phyloP scores from a whole-genome alignment of 2,113 vertebrate genomes.

The Labeo rohita region DNA sequence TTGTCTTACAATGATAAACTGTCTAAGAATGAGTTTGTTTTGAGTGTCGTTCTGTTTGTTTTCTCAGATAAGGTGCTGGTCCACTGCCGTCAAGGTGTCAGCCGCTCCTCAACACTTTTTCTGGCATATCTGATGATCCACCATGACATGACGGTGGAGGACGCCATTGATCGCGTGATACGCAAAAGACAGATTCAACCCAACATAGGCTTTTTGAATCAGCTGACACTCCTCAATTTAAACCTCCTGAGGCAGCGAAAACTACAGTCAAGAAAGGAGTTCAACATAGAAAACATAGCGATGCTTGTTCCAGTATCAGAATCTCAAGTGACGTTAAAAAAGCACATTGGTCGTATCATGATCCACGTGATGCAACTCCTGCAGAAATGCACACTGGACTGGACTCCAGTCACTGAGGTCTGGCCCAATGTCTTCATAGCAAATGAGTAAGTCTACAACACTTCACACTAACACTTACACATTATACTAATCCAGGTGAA shows the following conservation, averaged over 20 bases:
- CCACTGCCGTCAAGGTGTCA: no score
- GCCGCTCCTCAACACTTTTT: not conserved
- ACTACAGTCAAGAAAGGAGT: not conserved
- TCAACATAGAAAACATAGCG: not conserved
- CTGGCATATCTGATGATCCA: not conserved
- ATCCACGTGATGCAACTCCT: not conserved
- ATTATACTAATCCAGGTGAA: not conserved
- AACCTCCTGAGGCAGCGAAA: not conserved
- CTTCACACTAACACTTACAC: not conserved
- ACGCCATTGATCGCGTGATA: not conserved
- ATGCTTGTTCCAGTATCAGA: not conserved
- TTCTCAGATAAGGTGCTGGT: no score
- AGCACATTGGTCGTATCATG: not conserved
- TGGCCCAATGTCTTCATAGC: not conserved
- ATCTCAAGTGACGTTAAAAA: no score
- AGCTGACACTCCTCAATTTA: not conserved
- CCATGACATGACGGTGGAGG: not conserved
- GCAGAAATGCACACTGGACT: not conserved
- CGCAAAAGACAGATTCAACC: not conserved
- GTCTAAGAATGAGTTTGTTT: no score
- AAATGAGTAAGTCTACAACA: not conserved
- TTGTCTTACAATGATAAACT: no score
- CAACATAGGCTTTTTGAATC: constrained; percentile 3
- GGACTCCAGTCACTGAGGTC: not conserved
- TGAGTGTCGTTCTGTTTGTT: no score